phyloP scores from a whole-genome alignment of 2,888 invertebrate genomes.

The Priapulus caudatus region DNA sequence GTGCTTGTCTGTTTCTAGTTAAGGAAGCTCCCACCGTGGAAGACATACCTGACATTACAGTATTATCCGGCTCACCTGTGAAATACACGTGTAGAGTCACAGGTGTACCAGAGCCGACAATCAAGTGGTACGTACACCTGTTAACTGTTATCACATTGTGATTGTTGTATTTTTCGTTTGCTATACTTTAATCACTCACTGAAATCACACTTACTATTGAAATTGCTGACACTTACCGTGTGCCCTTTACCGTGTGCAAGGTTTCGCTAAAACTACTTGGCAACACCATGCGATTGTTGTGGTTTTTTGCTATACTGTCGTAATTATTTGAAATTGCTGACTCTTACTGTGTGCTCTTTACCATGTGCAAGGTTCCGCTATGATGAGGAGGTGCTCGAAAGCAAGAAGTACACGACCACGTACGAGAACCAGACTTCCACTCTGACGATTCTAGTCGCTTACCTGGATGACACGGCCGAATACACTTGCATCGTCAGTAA shows the following conservation, averaged over 20 bases:
- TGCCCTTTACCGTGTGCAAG: too few species aligned
- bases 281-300: too few species aligned
- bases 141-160: too few species aligned
- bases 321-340: too few species aligned
- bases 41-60: slow-evolving; percentile 18
- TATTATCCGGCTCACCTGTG: neutral
- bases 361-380: slow-evolving; percentile 50
- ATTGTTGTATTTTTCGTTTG: too few species aligned
- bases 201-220: too few species aligned
- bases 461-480: neutral
- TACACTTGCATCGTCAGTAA: slow-evolving; percentile 59
- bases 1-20: too few species aligned
- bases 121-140: neutral
- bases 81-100: neutral
- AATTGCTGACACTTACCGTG: too few species aligned
- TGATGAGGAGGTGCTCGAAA: slow-evolving; percentile 44
- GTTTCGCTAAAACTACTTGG: too few species aligned
- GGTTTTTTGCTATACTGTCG: too few species aligned
- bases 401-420: slow-evolving; percentile 45
- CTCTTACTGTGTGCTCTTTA: too few species aligned
- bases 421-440: slow-evolving; percentile 60
- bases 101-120: neutral
- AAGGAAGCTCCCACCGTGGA: slow-evolving; percentile 26
- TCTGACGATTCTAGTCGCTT: slow-evolving; percentile 44
- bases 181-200: too few species aligned